Percentiles rank a stretch among this genome's conserved stretches.
Conservation (phyloP, 2,888 invertebrate genomes). For the Eristalis arbustorum region DNA sequence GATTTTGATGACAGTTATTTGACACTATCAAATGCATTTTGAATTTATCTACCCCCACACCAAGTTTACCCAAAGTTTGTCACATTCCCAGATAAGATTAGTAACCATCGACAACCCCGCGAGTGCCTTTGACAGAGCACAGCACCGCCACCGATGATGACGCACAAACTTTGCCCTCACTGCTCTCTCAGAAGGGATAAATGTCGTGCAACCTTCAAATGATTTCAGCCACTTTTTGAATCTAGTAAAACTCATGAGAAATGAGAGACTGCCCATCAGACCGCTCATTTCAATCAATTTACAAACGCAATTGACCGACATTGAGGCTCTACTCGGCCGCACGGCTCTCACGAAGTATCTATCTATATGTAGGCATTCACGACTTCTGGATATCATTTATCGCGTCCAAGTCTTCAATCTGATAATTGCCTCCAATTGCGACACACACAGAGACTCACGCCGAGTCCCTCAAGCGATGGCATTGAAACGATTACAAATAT, state of each 20-base stretch:
- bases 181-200: background rate
- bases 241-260: background rate
- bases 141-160: background rate
- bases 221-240: background rate
- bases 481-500: slow-evolving; percentile 44
- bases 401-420: slow-evolving; percentile 38
- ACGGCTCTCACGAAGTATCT: background rate
- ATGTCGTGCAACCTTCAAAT: background rate
- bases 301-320: slow-evolving; percentile 31
- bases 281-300: slow-evolving; percentile 14
- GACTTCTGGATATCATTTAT: slow-evolving; percentile 8
- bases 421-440: slow-evolving; percentile 44
- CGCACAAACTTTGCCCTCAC: background rate
- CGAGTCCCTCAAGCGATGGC: background rate
- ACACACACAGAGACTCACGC: background rate
- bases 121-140: background rate
- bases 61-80: background rate
- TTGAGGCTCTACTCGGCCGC: slow-evolving; percentile 1
- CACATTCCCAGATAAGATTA: background rate
- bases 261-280: background rate
- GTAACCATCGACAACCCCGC: background rate
- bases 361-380: background rate
- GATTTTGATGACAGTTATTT: background rate
- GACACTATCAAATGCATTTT: background rate
- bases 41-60: background rate